Evolutionary conservation across 2,888 invertebrate genomes (phyloP).

Genomic region (Stegana nigrithorax): DNA sequence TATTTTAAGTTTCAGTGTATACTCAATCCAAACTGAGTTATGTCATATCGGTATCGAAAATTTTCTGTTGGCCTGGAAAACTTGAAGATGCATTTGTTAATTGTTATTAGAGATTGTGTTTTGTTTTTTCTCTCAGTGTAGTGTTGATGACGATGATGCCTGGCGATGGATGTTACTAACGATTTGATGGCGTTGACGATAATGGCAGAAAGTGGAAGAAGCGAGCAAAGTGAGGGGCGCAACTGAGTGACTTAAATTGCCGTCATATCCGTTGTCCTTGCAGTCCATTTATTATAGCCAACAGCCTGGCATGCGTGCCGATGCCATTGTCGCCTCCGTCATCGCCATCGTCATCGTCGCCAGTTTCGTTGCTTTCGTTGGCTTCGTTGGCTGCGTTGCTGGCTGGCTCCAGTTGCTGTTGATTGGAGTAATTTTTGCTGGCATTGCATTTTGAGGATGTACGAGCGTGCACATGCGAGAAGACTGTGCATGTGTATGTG

Average conservation of each 20-base stretch:
- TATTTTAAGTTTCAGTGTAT: too few species aligned
- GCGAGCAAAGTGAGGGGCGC: background rate
- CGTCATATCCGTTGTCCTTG: constrained; percentile 50
- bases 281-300: constrained; percentile 34
- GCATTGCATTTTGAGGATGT: constrained; percentile 25
- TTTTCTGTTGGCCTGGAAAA: too few species aligned
- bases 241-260: constrained; percentile 62
- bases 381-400: too few species aligned
- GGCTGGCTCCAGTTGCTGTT: constrained; percentile 13
- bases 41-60: too few species aligned
- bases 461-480: background rate
- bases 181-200: background rate
- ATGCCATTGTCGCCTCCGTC: too few species aligned
- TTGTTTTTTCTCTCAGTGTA: background rate
- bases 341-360: background rate
- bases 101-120: background rate
- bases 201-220: background rate
- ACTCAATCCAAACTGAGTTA: too few species aligned
- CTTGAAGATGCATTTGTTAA: background rate
- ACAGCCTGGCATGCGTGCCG: constrained; percentile 4
- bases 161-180: background rate
- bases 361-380: too few species aligned
- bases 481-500: background rate
- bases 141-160: background rate
- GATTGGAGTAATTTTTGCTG: constrained; percentile 28